phyloP scores from a whole-genome alignment of 2,888 invertebrate genomes.

The Stramonita haemastoma region DNA sequence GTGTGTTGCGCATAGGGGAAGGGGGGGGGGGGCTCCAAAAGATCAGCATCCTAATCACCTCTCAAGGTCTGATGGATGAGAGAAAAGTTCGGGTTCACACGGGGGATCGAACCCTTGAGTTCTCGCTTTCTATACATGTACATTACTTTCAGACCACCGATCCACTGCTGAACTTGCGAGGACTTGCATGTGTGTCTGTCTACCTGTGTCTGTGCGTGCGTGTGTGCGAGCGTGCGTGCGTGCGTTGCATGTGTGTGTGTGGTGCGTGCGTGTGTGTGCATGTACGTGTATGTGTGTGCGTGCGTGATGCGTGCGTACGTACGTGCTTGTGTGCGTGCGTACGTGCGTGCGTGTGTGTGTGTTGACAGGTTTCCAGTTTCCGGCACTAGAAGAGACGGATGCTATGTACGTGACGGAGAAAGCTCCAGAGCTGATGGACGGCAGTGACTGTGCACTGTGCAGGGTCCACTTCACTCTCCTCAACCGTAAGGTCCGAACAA shows the following conservation, averaged over 20 bases:
- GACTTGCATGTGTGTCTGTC: neutral
- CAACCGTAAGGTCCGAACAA: slow-evolving; percentile 84
- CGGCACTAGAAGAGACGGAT: slow-evolving; percentile 93
- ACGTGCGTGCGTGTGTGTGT: slow-evolving; percentile 1
- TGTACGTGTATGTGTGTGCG: too few species aligned
- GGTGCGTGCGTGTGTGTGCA: too few species aligned
- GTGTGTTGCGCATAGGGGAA: too few species aligned
- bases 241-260: neutral
- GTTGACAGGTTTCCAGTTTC: slow-evolving; percentile 86
- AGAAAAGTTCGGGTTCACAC: too few species aligned
- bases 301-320: neutral
- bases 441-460: slow-evolving; percentile 96
- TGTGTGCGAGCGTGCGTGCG: neutral
- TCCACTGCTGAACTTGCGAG: too few species aligned
- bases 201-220: neutral
- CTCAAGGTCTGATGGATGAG: too few species aligned
- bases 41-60: too few species aligned
- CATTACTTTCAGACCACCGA: too few species aligned
- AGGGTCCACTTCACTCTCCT: slow-evolving; percentile 90
- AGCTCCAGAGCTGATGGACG: slow-evolving; percentile 98
- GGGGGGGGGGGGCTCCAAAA: too few species aligned
- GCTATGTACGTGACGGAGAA: slow-evolving; percentile 99
- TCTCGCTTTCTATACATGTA: too few species aligned
- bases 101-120: too few species aligned
- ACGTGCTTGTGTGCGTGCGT: slow-evolving; percentile 5